phyloP scores from a whole-genome alignment of 2,113 vertebrate species.

The Hemichromis elongatus region DNA sequence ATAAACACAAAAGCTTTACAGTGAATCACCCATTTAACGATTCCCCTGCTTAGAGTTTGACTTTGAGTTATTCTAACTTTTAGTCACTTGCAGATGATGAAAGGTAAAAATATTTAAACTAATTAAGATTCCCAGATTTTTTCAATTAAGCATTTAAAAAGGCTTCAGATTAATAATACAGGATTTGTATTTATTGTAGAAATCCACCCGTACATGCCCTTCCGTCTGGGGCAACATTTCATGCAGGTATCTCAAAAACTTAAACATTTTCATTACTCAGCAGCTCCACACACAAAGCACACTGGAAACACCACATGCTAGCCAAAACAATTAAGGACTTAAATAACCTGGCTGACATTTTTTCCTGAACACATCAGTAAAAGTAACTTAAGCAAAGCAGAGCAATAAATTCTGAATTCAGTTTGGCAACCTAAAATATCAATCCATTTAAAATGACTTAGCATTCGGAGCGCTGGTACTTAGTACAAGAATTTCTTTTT shows the following conservation, averaged over 20 bases:
- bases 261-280: not conserved
- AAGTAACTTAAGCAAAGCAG: not conserved
- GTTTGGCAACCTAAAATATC: too few relatives aligned
- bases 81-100: not conserved
- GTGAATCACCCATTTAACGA: not conserved
- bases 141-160: not conserved
- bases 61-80: not conserved
- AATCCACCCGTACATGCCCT: not conserved
- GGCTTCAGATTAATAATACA: not conserved
- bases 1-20: not conserved
- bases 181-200: not conserved
- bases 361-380: not conserved
- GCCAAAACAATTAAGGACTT: not conserved
- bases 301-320: not conserved
- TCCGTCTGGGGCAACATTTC: not conserved
- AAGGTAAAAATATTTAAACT: not conserved
- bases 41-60: not conserved
- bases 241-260: not conserved
- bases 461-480: too few relatives aligned
- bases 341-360: not conserved
- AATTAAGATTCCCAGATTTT: not conserved
- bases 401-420: not conserved
- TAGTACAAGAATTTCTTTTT: too few relatives aligned
- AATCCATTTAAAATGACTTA: too few relatives aligned
- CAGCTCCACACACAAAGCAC: not conserved